Base-by-base conservation (phyloP, 2,113 vertebrate genomes). In the Sialia sialis region DNA sequence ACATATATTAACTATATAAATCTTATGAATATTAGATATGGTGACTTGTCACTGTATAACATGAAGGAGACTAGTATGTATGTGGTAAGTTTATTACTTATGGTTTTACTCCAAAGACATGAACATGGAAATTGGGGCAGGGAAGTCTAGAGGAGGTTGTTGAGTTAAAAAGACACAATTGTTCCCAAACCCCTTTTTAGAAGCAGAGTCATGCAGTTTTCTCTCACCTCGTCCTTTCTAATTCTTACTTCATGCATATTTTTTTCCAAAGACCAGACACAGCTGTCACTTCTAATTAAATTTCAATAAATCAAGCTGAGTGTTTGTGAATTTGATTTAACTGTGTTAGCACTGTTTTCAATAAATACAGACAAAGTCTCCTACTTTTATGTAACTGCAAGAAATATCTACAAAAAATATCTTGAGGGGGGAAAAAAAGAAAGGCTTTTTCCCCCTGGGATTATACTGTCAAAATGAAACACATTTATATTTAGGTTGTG, bases 211-310 rank as follows among this genome's bases (percentile, higher is more conserved):
- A 51, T 76, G 67, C 11, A 29, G 2, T 56, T 91, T 84, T 87
- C 12, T 63, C 34, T 66, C 34, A 72, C 17, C 1, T 13, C 2
- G 3, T 54, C 26, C 32, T 76, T 76, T 62, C n/a, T 83, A 69
- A 79, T 80, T 94, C 17, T 30, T 89, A 9, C 34, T 44, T 3
- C 26, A 77, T 25, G 38, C 26, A 38, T 85, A 64, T 79, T 68
- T 95, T 93, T 73, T 67, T 68, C 27, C 44, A 66, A 74, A 80
- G 72, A 90, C 20, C 34, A 88, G 55, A 36, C 70, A 90, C 34
- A 88, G 63, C 58, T 94, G 90, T 86, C 85, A 77, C 21, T 73
- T 95, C 34, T 70, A 77, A 95, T 93, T 93, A 93, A 73, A 92
- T 93, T 93, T 93, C 82, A 83, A 27, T 95, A 94, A 90, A 46